phyloP scores from a whole-genome alignment of 2,888 invertebrate genomes.

The Troilus luridus region DNA sequence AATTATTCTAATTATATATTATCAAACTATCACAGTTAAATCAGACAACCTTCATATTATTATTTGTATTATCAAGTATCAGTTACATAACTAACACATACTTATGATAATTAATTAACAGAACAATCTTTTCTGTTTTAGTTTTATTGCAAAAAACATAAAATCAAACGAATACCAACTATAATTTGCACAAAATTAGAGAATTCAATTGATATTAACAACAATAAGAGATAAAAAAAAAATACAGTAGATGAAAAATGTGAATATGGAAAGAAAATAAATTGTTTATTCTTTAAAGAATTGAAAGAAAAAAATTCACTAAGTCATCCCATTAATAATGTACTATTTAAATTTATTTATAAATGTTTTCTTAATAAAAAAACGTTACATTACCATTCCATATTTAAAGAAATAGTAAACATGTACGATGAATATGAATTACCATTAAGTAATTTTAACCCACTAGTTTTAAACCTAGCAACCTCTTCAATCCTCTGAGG shows the following conservation, averaged over 20 bases:
- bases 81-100: background rate
- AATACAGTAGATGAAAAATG: background rate
- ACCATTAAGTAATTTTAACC: too few species aligned
- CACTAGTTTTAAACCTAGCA: too few species aligned
- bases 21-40: conserved; percentile 47
- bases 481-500: too few species aligned
- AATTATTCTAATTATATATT: conserved; percentile 26
- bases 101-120: background rate
- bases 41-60: conserved; percentile 43
- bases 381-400: background rate
- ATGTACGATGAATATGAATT: too few species aligned
- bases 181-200: background rate
- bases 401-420: background rate
- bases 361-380: background rate
- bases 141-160: background rate
- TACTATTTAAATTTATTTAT: background rate
- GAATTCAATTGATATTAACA: background rate
- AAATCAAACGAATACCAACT: background rate
- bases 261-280: background rate
- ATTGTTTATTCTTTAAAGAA: background rate
- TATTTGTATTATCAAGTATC: background rate
- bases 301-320: background rate
- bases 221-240: background rate
- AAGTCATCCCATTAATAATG: conserved; percentile 33
- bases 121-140: background rate